These are phyloP conservation scores for Gymnoscopelus microlampas DNA, from an alignment of 2,797 vertebrate species.

Conservation along the genomic window DNA sequence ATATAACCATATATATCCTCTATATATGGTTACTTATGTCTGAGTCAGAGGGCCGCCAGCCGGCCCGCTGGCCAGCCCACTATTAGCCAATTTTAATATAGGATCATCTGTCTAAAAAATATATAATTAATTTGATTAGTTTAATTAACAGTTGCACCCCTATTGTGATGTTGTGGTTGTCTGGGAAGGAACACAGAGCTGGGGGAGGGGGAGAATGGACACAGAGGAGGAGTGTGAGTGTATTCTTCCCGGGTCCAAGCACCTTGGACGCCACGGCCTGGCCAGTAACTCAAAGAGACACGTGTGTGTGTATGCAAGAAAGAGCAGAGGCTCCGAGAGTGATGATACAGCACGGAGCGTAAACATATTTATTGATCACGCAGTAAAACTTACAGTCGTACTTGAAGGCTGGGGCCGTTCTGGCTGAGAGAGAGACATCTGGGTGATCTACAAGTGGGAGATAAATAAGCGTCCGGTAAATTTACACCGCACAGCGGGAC, in stretches of 20 bases:
- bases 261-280: slow-evolving; percentile 7
- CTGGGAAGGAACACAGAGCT: slow-evolving; percentile 5
- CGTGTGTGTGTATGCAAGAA: slow-evolving; percentile 12
- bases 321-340: slow-evolving; percentile 15
- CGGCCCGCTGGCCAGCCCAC: too few relatives aligned
- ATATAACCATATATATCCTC: too few relatives aligned
- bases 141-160: neutral
- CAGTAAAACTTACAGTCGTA: slow-evolving; percentile 59
- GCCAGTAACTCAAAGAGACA: slow-evolving; percentile 10
- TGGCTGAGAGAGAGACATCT: slow-evolving; percentile 51
- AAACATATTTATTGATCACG: slow-evolving; percentile 61
- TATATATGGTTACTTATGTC: too few relatives aligned
- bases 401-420: slow-evolving; percentile 42
- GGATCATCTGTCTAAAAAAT: too few relatives aligned
- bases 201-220: neutral
- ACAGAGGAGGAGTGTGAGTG: neutral
- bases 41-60: too few relatives aligned
- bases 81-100: too few relatives aligned
- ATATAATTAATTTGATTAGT: slow-evolving; percentile 32
- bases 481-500: slow-evolving; percentile 53
- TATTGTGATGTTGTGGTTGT: slow-evolving; percentile 24
- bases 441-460: slow-evolving; percentile 35
- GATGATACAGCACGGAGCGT: slow-evolving; percentile 29
- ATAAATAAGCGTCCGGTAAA: slow-evolving; percentile 65
- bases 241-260: neutral